Percentiles rank a stretch among this genome's conserved stretches.
phyloP scores from a whole-genome alignment of 1,140 invertebrate genomes.

The Mercenaria mercenaria region DNA sequence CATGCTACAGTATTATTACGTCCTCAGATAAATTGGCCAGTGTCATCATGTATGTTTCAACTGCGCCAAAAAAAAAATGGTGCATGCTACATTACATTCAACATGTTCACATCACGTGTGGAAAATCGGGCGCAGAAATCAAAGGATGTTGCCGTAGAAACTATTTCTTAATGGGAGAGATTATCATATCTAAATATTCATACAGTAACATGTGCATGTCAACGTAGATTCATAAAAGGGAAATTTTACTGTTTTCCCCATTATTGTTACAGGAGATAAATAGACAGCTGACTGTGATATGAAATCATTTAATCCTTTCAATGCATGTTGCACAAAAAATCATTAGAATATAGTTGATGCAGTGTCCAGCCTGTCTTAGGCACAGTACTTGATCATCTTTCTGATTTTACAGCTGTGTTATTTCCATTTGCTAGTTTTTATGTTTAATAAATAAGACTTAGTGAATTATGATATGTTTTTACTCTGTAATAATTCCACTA shows the following conservation, averaged over 20 bases:
- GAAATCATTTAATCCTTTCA: background rate
- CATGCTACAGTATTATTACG: no score
- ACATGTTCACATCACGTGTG: conserved; percentile 33
- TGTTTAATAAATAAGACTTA: no score
- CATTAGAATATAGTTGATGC: background rate
- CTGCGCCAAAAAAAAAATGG: background rate
- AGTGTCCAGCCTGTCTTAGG: no score
- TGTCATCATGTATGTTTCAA: no score
- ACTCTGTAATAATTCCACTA: no score
- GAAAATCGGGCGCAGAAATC: conserved; percentile 32
- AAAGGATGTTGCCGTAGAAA: conserved; percentile 38
- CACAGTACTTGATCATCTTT: no score
- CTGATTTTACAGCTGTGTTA: no score
- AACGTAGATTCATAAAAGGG: conserved; percentile 2
- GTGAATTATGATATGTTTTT: no score
- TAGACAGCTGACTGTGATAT: conserved; percentile 43
- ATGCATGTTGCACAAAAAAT: background rate
- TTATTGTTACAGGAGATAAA: conserved; percentile 29
- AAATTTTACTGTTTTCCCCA: background rate
- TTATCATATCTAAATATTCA: conserved; percentile 65
- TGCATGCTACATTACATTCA: conserved; percentile 32
- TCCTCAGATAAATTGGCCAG: no score
- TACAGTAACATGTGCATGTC: conserved; percentile 44
- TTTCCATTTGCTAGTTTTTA: no score
- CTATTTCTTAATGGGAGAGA: conserved; percentile 44